These are phyloP conservation scores for Cyaniris semiargus DNA, from an alignment of 2,888 invertebrate species.

Conservation along the genomic window DNA sequence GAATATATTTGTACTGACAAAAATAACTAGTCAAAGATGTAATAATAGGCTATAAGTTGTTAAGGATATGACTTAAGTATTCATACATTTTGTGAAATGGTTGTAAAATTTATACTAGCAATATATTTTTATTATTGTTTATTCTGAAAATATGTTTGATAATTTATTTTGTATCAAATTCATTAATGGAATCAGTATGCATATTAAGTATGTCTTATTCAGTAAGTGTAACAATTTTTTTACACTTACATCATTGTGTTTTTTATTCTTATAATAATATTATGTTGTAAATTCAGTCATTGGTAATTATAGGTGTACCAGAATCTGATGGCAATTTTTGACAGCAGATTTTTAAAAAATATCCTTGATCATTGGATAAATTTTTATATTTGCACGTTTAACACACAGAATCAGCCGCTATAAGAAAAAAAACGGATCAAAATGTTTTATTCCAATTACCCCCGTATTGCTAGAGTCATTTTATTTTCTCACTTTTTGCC, in stretches of 20 bases:
- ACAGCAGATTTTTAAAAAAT: too few species aligned
- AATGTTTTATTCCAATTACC: too few species aligned
- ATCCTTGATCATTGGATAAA: too few species aligned
- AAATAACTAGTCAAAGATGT: conserved; percentile 49
- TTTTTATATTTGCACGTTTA: too few species aligned
- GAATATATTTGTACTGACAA: conserved; percentile 41
- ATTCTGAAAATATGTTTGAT: conserved; percentile 43
- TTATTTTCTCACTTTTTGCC: too few species aligned
- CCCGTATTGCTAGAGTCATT: too few species aligned
- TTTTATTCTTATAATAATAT: neutral
- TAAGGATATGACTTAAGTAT: conserved; percentile 56
- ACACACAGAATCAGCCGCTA: too few species aligned
- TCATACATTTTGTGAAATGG: conserved; percentile 53
- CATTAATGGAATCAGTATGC: neutral
- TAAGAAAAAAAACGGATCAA: too few species aligned
- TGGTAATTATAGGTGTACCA: too few species aligned
- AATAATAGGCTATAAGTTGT: conserved; percentile 55
- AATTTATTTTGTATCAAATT: conserved; percentile 11
- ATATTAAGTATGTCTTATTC: too few species aligned
- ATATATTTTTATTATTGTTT: conserved; percentile 47
- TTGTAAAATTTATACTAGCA: conserved; percentile 67
- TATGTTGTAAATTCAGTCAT: neutral
- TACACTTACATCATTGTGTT: neutral
- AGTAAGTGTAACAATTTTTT: neutral
- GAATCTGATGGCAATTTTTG: too few species aligned